Evolutionary conservation across 2,888 invertebrate species (phyloP), one percentile per base, ranked within the genome.

Genomic region (Yponomeuta plumbellus): DNA sequence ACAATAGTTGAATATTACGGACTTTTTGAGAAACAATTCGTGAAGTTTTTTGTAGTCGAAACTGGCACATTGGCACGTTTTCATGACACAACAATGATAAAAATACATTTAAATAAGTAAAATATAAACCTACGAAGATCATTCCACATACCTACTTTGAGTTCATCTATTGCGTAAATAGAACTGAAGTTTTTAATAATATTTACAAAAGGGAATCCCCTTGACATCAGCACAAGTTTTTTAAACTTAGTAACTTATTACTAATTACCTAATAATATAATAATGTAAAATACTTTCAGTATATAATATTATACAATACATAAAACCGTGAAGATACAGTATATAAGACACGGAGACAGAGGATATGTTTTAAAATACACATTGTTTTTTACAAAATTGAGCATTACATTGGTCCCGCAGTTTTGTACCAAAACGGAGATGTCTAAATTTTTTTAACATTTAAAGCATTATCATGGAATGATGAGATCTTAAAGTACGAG

Each of bases 401-500:
- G 85, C 85, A 83, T 72, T 71, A 66, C 68, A 56, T 67, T 82
- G 86, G 80, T 87, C 83, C 83, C 83, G 77, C 77, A 67, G 67
- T 68, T 70, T 70, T 66, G 74, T 73, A 72, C 70, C 65, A 65
- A 66, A 74, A 40, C 26, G 63, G 63, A 44, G 26, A 44, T 23
- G 11, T 26, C 23, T 40, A 44, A n/a, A 5, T 20, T 40, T 71
- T 71, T 71, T 70, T 68, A 70, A 21, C 13, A 67, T 76, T 84
- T 85, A 87, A 86, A 87, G 84, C 84, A 74, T 79, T 72, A 71
- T 11, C 75, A 79, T 88, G 89, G 90, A 90, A 90, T 90, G 90
- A 81, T 90, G 89, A 89, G 90, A 90, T 89, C 90, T 85, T 80
- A 81, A 72, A 80, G 76, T 74, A 76, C 39, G 22, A 66, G 64